phyloP scores from a whole-genome alignment of 2,797 vertebrate species.

The Tauraco hartlaubi region DNA sequence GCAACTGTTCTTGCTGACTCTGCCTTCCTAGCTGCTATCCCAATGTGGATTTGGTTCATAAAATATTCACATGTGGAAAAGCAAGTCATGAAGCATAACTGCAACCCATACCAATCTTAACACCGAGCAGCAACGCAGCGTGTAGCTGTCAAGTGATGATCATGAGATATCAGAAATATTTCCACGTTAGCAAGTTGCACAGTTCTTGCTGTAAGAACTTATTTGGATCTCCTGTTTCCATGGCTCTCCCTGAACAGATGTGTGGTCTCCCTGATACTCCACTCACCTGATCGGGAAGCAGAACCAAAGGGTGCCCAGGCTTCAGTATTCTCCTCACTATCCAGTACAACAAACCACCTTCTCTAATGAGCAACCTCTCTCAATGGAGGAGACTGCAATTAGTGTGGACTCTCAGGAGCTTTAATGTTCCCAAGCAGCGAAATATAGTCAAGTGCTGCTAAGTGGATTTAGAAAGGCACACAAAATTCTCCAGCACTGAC shows the following conservation, averaged over 20 bases:
- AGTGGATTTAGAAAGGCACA: neutral
- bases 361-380: neutral
- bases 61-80: neutral
- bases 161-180: neutral
- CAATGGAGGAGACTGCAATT: neutral
- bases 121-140: neutral
- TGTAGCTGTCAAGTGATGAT: neutral
- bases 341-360: neutral
- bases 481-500: neutral
- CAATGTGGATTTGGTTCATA: neutral
- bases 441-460: neutral
- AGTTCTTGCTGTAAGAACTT: neutral
- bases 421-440: neutral
- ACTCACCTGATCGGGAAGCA: neutral
- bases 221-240: neutral
- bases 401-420: neutral
- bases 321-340: neutral
- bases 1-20: neutral
- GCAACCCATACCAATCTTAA: neutral
- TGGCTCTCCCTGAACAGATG: neutral
- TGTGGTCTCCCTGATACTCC: neutral
- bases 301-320: neutral
- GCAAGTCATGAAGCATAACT: neutral
- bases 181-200: neutral
- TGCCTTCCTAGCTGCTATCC: neutral